Evolutionary conservation across 2,797 vertebrate genomes (phyloP).

Genomic region (Anguilla anguilla): DNA sequence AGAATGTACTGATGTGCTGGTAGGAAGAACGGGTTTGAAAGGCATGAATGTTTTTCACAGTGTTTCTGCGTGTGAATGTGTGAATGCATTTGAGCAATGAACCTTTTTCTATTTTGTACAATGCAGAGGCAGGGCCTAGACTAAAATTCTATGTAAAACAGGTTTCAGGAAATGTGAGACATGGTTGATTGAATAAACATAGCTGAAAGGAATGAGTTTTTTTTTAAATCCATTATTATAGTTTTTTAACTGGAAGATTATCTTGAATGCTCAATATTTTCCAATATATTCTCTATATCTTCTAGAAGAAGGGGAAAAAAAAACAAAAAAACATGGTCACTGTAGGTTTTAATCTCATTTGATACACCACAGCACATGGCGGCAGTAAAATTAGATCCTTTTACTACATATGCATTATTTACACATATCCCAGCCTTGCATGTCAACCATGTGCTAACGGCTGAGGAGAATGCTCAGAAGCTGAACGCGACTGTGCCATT

Average conservation of each 20-base stretch:
- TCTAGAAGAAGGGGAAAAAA: background rate
- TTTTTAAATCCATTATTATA: background rate
- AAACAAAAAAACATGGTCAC: background rate
- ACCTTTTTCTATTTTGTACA: background rate
- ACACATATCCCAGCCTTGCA: slow-evolving; percentile 58
- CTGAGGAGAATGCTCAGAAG: slow-evolving; percentile 51
- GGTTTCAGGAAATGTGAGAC: background rate
- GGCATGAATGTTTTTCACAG: slow-evolving; percentile 49
- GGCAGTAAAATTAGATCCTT: slow-evolving; percentile 70
- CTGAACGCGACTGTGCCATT: slow-evolving; percentile 45
- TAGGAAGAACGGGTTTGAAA: slow-evolving; percentile 53
- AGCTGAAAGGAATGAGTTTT: background rate
- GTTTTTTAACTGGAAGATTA: slow-evolving; percentile 29
- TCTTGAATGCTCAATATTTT: slow-evolving; percentile 21
- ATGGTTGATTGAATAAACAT: background rate
- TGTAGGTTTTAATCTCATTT: slow-evolving; percentile 34
- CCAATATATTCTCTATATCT: background rate
- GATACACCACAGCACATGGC: slow-evolving; percentile 39
- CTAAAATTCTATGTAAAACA: background rate
- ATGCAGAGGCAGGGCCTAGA: slow-evolving; percentile 23
- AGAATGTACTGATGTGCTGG: slow-evolving; percentile 50
- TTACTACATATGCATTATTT: slow-evolving; percentile 71
- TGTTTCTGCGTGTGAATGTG: slow-evolving; percentile 42
- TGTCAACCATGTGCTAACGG: slow-evolving; percentile 68
- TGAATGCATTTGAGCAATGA: slow-evolving; percentile 30